Conservation (phyloP, 2,797 vertebrate genomes). For the Falco biarmicus region DNA sequence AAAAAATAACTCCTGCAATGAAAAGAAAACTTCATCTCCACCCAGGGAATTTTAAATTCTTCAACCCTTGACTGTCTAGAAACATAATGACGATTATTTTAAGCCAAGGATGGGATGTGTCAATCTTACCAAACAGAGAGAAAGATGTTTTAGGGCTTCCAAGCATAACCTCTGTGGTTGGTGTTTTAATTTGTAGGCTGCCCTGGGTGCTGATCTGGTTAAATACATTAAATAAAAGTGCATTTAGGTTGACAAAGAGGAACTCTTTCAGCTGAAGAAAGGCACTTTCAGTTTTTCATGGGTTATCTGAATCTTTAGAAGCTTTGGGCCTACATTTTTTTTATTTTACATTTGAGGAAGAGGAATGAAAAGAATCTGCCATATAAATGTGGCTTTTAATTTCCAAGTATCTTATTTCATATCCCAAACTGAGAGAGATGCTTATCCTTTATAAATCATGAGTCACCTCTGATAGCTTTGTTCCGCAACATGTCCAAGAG, state of each 20-base stretch:
- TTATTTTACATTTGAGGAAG: not conserved
- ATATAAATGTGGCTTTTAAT: not conserved
- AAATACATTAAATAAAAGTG: conserved; percentile 24
- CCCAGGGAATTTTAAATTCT: conserved; percentile 50
- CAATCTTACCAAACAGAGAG: conserved; percentile 29
- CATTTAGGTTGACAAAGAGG: not conserved
- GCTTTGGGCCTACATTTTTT: not conserved
- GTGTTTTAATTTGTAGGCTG: conserved; percentile 14
- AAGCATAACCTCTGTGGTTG: conserved; percentile 10
- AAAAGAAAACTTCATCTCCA: conserved; percentile 37
- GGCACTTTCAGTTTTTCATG: not conserved
- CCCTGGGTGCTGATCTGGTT: not conserved
- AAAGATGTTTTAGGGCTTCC: conserved; percentile 25
- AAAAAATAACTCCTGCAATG: conserved; percentile 44
- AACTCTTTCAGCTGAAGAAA: not conserved
- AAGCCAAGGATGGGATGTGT: conserved; percentile 3
- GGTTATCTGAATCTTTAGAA: not conserved
- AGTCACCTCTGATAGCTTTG: not conserved
- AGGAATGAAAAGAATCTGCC: not conserved
- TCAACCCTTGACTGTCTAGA: conserved; percentile 27
- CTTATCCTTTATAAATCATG: not conserved
- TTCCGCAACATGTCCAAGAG: not conserved
- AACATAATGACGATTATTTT: conserved; percentile 40
- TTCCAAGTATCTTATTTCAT: not conserved
- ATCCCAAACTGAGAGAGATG: not conserved